Base-by-base conservation (phyloP, 2,888 invertebrate species). In the Danaus chrysippus region DNA sequence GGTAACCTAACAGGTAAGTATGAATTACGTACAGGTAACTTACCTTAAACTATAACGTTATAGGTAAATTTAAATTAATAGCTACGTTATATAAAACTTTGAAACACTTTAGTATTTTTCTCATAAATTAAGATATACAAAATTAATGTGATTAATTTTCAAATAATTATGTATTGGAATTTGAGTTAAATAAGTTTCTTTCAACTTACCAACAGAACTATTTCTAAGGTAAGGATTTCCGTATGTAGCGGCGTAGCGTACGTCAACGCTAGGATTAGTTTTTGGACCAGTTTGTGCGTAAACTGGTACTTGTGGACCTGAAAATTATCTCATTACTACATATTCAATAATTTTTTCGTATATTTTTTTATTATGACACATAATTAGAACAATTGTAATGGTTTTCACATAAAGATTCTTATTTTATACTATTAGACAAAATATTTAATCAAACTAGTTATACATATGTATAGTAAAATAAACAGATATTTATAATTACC, bases 161-260 rank as follows among this genome's bases (percentile, higher is more conserved):
- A n/a, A 13, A n/a, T 13, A 13, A 13, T 3, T 46, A 3, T 46
- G 8, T 46, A 46, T n/a, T 13, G n/a, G 5, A 5, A 9, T 13
- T 46, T 6, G 15, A 0, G 10, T 17, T 44, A 34, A 55, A 58
- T 59, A 5, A 54, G 19, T 42, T 44, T 46, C 10, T 42, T 52
- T n/a, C 56, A 17, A 73, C 85, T 83, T 73, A 90, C 90, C 88
- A 64, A 84, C 70, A n/a, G 85, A 93, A 73, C 93, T 93, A 76
- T 94, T 96, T 82, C 96, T 93, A 72, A 97, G 91, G 84, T 97
- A 97, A 6, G 97, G 97, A 82, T 97, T 97, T 60, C 96, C 96
- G 17, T 49, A 49, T 15, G 49, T 49, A 9, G 49, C 49, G 49
- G 49, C 96, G 86, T 96, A 97, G 75, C 97, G 92, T 8, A 96